Evolutionary conservation across 2,113 vertebrate species (phyloP).

Genomic region (Mastomys natalensis): DNA sequence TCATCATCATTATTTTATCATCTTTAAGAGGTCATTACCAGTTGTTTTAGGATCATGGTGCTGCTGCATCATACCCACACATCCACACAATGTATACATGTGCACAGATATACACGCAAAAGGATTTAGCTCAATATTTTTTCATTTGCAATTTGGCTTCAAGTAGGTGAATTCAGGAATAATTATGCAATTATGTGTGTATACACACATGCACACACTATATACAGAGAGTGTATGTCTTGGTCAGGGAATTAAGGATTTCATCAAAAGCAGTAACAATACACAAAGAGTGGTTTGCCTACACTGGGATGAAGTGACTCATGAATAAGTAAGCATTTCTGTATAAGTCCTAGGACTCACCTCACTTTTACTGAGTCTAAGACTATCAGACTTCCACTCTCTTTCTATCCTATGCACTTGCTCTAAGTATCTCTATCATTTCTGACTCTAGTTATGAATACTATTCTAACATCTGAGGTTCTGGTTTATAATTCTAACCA

Average conservation of each 20-base stretch:
- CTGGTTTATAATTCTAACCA: not conserved
- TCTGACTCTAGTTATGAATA: not conserved
- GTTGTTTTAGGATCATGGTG: not conserved
- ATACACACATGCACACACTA: not conserved
- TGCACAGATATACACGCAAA: not conserved
- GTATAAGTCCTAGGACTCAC: not conserved
- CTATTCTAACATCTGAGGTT: not conserved
- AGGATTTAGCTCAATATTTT: not conserved
- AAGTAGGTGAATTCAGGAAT: not conserved
- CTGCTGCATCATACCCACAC: not conserved
- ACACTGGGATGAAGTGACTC: not conserved
- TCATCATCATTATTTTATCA: not conserved
- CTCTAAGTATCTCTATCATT: not conserved
- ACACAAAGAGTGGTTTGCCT: not conserved
- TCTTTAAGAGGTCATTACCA: not conserved
- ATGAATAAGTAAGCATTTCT: not conserved
- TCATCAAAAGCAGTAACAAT: not conserved
- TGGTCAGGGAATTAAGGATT: not conserved
- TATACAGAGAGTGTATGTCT: not conserved
- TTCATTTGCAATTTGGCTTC: conserved; percentile 4
- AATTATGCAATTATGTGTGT: not conserved
- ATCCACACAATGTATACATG: not conserved
- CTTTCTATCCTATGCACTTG: not conserved
- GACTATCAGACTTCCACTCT: not conserved
- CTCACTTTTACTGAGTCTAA: not conserved